These are phyloP conservation scores for Pheucticus melanocephalus DNA, from an alignment of 2,113 vertebrate species.

Conservation along the genomic window DNA sequence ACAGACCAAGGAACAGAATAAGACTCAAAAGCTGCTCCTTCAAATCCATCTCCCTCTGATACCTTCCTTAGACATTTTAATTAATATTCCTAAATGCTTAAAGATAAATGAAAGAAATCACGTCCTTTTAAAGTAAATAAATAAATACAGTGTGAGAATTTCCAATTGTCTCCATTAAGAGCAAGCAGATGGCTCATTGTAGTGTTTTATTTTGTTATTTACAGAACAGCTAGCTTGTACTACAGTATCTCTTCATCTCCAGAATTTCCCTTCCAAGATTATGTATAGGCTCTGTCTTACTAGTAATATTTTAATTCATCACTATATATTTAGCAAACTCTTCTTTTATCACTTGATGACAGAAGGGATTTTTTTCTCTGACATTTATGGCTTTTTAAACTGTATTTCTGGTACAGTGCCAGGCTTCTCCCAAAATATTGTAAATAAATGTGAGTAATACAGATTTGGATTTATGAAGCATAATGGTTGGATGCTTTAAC, in stretches of 20 bases:
- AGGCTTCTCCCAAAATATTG: conserved; percentile 46
- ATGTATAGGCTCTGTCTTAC: background rate
- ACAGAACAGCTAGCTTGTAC: background rate
- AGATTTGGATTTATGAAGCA: conserved; percentile 39
- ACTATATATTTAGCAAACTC: conserved; percentile 22
- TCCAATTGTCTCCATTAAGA: background rate
- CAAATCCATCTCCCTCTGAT: background rate
- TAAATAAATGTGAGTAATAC: conserved; percentile 45
- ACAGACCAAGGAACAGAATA: background rate
- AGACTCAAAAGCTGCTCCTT: background rate
- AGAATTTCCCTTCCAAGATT: conserved; percentile 4
- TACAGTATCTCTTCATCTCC: conserved; percentile 8
- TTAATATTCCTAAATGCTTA: background rate
- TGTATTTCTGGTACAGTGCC: conserved; percentile 20
- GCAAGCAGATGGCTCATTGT: background rate
- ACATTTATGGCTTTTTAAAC: conserved; percentile 65
- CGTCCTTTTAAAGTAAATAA: background rate
- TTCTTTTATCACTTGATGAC: conserved; percentile 61
- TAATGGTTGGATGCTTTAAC: conserved; percentile 16
- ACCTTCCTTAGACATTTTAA: background rate
- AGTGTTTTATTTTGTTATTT: conserved; percentile 12
- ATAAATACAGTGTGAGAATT: background rate
- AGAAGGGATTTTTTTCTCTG: conserved; percentile 37
- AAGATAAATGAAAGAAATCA: background rate
- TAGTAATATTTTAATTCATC: conserved; percentile 50